Base-by-base conservation (phyloP, 2,888 invertebrate species). In the Acanthosepion lycidas region DNA sequence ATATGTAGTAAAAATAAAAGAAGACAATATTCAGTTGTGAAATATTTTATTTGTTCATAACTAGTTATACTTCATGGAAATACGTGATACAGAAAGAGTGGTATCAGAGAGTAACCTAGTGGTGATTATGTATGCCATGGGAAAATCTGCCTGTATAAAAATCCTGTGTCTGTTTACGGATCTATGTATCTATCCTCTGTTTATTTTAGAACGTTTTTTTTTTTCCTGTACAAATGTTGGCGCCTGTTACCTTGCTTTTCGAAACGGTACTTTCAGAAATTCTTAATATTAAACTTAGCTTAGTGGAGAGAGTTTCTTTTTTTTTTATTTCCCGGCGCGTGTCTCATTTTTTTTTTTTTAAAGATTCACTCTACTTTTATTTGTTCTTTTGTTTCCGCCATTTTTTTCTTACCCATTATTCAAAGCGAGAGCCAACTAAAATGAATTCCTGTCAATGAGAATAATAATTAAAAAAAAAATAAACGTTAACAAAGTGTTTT, bases 61-160 rank as follows among this genome's bases (percentile, higher is more conserved):
- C 93, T 93, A 93, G 93, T 93, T 53, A 93, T 93, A 93, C 93
- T 93, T 93, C 53, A 93, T 93, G 93, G 93, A 93, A 93, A 51
- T 51, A 53, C 28, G 93, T 93, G 93, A 93, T 93, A 53, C 49
- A 93, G n/a, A 51, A 93, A 51, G 53, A 53, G 93, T 93, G 93
- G 51, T 93, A 93, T n/a, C 78, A 78, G 78, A 78, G n/a, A 33
- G 78, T 78, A n/a, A 78, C n/a, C 78, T 78, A 78, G n/a, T 78
- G 78, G 78, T 78, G 78, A 78, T n/a, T n/a, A 78, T n/a, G n/a
- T 78, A 33, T 78, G 78, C n/a, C 18, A 78, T 78, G 78, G 78
- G 33, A 78, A 33, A 78, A 78, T 33, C 78, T n/a, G 33, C 9
- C n/a, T 3, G 12, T 78, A 78, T 78, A 78, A 78, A 78, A 78